Conservation (phyloP, 2,888 invertebrate genomes). For the Linnaemya vulpina region DNA sequence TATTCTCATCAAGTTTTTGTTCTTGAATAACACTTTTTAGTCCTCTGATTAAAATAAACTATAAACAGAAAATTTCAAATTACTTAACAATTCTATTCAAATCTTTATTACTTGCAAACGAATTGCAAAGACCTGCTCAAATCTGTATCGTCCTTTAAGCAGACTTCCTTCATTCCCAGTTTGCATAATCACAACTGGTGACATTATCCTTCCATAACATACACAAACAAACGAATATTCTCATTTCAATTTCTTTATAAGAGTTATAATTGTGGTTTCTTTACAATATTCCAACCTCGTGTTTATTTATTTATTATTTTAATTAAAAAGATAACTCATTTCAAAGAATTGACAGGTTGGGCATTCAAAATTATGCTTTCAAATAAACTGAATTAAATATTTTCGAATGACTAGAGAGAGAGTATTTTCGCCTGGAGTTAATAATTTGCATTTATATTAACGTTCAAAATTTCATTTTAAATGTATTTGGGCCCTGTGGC, state of each 20-base stretch:
- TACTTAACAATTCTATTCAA: no score
- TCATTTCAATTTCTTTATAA: background rate
- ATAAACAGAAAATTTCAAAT: no score
- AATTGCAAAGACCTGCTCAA: no score
- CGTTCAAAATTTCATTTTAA: background rate
- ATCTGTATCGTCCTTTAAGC: no score
- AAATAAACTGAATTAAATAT: background rate
- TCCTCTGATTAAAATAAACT: no score
- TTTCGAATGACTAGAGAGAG: background rate
- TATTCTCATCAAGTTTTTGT: no score
- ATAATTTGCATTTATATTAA: conserved; percentile 37
- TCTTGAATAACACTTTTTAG: no score
- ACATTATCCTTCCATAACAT: no score
- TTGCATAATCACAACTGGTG: no score
- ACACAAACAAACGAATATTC: background rate
- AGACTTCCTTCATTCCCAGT: no score
- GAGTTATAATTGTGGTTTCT: background rate
- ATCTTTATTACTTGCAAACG: no score
- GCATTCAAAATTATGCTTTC: background rate
- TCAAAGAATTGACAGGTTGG: background rate
- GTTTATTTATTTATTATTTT: background rate
- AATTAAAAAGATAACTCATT: background rate
- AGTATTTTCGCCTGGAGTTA: conserved; percentile 14
- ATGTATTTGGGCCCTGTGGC: conserved; percentile 1
- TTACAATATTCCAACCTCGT: background rate